Percentiles rank a stretch among this genome's conserved stretches.
Conservation (phyloP, 2,888 invertebrate genomes). For the Zaprionus obscuricornis region DNA sequence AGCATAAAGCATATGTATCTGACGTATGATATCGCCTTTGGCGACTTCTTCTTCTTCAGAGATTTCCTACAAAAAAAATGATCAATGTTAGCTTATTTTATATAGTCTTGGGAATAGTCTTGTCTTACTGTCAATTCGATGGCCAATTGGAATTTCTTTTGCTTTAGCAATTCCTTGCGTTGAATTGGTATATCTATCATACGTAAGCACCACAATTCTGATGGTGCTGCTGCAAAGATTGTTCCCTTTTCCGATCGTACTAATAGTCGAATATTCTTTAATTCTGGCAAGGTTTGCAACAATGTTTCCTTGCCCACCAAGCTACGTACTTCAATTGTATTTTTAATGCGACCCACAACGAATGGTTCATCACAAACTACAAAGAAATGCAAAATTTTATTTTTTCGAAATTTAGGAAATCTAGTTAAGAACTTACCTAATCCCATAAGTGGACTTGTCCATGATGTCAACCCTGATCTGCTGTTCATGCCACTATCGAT, state of each 20-base stretch:
- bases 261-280: constrained; percentile 90
- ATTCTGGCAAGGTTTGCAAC: constrained; percentile 91
- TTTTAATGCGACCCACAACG: constrained; percentile 92
- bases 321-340: constrained; percentile 93
- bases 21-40: constrained; percentile 90
- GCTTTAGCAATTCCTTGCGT: constrained; percentile 91
- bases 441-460: constrained; percentile 79
- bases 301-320: constrained; percentile 87
- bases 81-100: background rate
- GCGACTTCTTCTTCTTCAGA: constrained; percentile 92
- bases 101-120: background rate
- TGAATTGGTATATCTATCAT: constrained; percentile 92
- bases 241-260: constrained; percentile 90
- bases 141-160: constrained; percentile 97
- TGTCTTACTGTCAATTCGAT: constrained; percentile 91
- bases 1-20: constrained; percentile 95
- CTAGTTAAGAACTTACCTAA: constrained; percentile 61
- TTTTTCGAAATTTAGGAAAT: background rate
- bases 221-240: constrained; percentile 93
- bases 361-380: constrained; percentile 96
- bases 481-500: constrained; percentile 45
- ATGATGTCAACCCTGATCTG: constrained; percentile 65
- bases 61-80: constrained; percentile 86
- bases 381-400: background rate
- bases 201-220: constrained; percentile 94